Conservation (phyloP, 2,888 invertebrate genomes). For the Sarcophaga caerulescens region DNA sequence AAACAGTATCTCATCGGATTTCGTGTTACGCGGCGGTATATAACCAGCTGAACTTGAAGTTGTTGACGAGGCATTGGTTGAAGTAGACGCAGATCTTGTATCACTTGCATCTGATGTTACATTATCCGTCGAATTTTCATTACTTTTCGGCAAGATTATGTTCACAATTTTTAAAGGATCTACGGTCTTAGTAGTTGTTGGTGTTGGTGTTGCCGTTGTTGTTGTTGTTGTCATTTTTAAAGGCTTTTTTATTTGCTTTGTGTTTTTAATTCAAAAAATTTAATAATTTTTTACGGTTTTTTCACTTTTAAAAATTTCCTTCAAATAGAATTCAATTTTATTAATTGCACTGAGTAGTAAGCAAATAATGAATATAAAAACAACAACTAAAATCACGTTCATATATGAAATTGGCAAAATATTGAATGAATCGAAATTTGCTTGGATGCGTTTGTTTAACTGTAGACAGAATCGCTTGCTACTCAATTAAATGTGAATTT, state of each 20-base stretch:
- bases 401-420: conserved; percentile 34
- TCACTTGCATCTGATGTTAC: not conserved
- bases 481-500: conserved; percentile 42
- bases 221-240: not conserved
- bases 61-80: not conserved
- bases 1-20: conserved; percentile 73
- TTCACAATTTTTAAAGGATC: conserved; percentile 57
- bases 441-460: conserved; percentile 52
- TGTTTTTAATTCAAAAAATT: not conserved
- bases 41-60: conserved; percentile 14
- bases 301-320: conserved; percentile 32
- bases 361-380: conserved; percentile 21
- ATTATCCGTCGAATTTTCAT: conserved; percentile 21
- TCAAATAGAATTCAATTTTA: conserved; percentile 35
- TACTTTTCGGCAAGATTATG: conserved; percentile 34
- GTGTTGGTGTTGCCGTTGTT: not conserved
- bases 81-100: not conserved
- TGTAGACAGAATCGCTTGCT: conserved; percentile 40
- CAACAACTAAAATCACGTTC: conserved; percentile 53
- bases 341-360: conserved; percentile 12
- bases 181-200: not conserved
- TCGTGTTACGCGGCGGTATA: conserved; percentile 45
- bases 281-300: not conserved
- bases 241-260: not conserved
- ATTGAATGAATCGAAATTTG: conserved; percentile 36